Conservation (phyloP, 35 echinoderm and acorn worm genomes). For the Hemicentrotus pulcherrimus region DNA sequence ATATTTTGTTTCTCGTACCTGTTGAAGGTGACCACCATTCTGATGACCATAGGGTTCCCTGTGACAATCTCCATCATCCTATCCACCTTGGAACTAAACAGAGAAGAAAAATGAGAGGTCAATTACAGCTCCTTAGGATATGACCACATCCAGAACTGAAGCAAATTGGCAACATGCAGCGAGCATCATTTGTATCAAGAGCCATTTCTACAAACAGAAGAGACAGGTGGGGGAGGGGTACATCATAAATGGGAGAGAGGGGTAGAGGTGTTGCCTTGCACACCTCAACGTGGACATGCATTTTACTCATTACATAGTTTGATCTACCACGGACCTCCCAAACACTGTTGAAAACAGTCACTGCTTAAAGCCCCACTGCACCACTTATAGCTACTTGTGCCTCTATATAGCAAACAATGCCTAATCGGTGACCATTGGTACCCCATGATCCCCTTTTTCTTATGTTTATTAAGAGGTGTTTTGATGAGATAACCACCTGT, state of each 20-base stretch:
- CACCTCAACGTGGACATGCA: background rate
- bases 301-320: background rate
- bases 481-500: no score
- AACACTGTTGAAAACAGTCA: no score
- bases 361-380: no score
- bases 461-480: no score
- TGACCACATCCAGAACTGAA: background rate
- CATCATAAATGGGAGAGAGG: background rate
- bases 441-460: no score
- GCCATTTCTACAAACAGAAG: no score
- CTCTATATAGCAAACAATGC: no score
- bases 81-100: conserved; percentile 90
- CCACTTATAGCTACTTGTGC: no score
- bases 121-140: background rate
- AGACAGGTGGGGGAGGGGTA: background rate
- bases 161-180: background rate
- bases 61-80: conserved; percentile 99
- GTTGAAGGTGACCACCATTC: conserved; percentile 99
- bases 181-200: background rate
- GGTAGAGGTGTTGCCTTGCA: background rate
- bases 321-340: no score
- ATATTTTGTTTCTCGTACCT: conserved; percentile 48
- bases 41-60: conserved; percentile 98
- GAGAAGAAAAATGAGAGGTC: background rate
- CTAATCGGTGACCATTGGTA: no score